Conservation (phyloP, 2,888 invertebrate species). For the Phymatocera aterrima region DNA sequence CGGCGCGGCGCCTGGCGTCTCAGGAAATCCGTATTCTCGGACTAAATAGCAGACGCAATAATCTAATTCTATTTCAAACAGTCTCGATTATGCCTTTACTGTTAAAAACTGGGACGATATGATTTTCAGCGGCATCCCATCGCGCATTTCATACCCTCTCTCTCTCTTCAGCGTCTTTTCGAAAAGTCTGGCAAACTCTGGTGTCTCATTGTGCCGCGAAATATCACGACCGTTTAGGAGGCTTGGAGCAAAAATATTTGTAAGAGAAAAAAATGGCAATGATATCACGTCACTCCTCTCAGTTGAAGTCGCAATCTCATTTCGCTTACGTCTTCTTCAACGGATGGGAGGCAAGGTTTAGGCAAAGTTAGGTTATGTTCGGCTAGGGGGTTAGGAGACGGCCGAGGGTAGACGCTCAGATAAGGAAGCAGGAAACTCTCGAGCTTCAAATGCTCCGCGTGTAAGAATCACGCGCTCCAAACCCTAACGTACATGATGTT, state of each 20-base stretch:
- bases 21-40: neutral
- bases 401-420: slow-evolving; percentile 28
- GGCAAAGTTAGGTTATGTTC: neutral
- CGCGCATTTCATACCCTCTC: neutral
- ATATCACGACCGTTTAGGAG: slow-evolving; percentile 14
- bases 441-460: slow-evolving; percentile 16
- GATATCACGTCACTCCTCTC: slow-evolving; percentile 41
- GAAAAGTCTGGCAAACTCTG: slow-evolving; percentile 15
- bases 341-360: slow-evolving; percentile 22
- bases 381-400: slow-evolving; percentile 1
- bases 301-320: slow-evolving; percentile 35
- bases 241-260: slow-evolving; percentile 8
- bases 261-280: slow-evolving; percentile 1
- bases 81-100: neutral
- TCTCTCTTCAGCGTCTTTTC: neutral
- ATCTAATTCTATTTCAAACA: neutral
- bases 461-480: slow-evolving; percentile 22
- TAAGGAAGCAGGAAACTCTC: slow-evolving; percentile 35
- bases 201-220: neutral
- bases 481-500: neutral
- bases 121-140: no score
- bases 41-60: neutral
- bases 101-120: neutral
- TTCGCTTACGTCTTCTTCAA: slow-evolving; percentile 30
- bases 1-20: neutral